These are phyloP conservation scores for Popillia japonica DNA, from an alignment of 1,140 invertebrate species.

Conservation along the genomic window DNA sequence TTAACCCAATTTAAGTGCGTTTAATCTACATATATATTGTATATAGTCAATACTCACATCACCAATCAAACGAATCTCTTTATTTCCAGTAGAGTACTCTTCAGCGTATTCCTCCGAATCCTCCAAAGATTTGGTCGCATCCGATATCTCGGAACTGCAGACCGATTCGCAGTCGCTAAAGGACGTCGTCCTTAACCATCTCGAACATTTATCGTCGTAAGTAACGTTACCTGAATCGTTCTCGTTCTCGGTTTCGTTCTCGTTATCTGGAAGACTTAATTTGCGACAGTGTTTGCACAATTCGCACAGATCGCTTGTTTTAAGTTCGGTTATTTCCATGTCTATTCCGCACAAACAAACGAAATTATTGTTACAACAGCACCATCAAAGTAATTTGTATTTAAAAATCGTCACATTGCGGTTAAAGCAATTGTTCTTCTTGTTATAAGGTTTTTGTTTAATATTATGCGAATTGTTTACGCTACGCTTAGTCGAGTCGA, in stretches of 20 bases:
- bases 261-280: not conserved
- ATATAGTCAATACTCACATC: not conserved
- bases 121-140: not conserved
- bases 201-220: not conserved
- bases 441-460: no score
- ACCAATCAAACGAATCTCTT: not conserved
- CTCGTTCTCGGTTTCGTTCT: no score
- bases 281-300: not conserved
- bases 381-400: no score
- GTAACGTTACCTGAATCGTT: not conserved
- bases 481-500: no score
- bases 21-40: no score
- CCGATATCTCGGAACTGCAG: constrained; percentile 1
- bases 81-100: not conserved
- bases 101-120: not conserved
- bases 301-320: not conserved
- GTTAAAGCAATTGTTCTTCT: no score
- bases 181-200: not conserved
- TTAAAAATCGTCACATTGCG: no score
- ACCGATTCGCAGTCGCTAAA: not conserved
- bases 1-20: no score
- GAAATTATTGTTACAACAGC: no score
- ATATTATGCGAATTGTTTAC: no score
- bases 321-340: no score
- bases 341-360: no score